These are phyloP conservation scores for Spatula versicolor DNA, from an alignment of 2,797 vertebrate genomes.

Conservation along the genomic window DNA sequence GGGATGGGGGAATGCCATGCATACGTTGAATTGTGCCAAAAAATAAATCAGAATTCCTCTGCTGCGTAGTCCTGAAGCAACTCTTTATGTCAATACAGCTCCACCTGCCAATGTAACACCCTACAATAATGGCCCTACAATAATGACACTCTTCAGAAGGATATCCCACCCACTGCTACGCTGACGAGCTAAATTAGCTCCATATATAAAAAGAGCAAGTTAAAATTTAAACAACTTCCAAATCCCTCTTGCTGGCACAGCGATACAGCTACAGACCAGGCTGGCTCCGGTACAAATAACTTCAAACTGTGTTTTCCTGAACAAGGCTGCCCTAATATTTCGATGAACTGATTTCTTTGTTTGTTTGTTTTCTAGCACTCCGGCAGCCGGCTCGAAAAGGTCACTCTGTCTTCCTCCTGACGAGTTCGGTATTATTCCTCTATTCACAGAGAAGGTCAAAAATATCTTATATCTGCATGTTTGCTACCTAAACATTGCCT, in stretches of 20 bases:
- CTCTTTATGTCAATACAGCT: rapidly evolving
- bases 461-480: neutral
- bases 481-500: neutral
- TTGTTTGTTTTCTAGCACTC: neutral
- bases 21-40: neutral
- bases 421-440: neutral
- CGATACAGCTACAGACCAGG: neutral
- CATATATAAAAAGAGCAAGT: neutral
- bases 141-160: neutral
- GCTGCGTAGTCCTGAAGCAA: neutral
- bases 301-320: neutral
- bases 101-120: neutral
- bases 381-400: neutral
- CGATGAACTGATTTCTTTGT: neutral
- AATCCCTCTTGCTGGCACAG: neutral
- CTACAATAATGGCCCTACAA: neutral
- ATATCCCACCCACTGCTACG: neutral
- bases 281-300: neutral
- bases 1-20: neutral
- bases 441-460: neutral
- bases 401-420: neutral
- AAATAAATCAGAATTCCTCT: neutral
- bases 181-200: neutral
- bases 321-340: neutral
- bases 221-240: neutral